Conservation (phyloP, 1,140 invertebrate genomes). For the Delia radicum region DNA sequence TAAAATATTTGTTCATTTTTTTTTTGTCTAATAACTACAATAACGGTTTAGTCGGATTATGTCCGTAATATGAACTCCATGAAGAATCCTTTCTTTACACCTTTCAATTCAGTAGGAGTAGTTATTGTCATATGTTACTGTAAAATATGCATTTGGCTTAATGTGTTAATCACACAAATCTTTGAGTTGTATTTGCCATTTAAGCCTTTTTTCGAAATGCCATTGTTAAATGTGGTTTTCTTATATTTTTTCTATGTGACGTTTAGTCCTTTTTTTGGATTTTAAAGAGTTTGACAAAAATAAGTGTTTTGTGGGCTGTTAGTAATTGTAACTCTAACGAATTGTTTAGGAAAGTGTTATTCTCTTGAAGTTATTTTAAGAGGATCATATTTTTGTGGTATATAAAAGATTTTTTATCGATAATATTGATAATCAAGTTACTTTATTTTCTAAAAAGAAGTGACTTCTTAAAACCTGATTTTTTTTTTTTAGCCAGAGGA, state of each 20-base stretch:
- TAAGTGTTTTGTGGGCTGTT: slow-evolving; percentile 1
- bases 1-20: background rate
- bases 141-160: background rate
- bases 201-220: slow-evolving; percentile 12
- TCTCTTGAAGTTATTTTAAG: background rate
- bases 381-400: background rate
- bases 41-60: slow-evolving; percentile 28
- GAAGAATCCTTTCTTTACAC: slow-evolving; percentile 29
- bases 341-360: slow-evolving; percentile 3
- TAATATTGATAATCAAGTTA: too few relatives aligned
- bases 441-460: background rate
- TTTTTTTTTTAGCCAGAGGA: too few relatives aligned
- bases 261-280: background rate
- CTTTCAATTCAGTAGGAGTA: background rate
- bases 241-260: background rate
- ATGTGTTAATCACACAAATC: background rate
- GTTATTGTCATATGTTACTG: background rate
- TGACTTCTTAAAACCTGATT: too few relatives aligned
- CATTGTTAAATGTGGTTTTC: background rate
- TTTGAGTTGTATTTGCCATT: background rate
- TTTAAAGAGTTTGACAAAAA: background rate
- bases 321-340: background rate
- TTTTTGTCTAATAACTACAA: background rate
- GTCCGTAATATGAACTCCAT: slow-evolving; percentile 30
- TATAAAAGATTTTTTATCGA: background rate